Evolutionary conservation across 2,797 vertebrate species (phyloP).

Genomic region (Florisuga fusca): DNA sequence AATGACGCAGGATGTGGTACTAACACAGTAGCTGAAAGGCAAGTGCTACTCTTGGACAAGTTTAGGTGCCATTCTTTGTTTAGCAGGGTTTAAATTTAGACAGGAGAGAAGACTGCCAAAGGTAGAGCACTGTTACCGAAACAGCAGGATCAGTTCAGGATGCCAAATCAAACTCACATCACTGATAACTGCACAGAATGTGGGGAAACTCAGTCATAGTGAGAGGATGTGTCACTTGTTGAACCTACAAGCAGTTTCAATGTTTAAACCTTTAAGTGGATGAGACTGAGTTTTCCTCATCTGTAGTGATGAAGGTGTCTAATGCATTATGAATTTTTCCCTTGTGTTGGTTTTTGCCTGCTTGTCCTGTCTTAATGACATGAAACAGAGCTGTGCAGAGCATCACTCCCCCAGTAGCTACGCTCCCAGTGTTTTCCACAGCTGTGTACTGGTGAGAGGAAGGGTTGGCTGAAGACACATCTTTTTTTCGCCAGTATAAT

Average conservation of each 20-base stretch:
- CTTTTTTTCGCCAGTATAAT: background rate
- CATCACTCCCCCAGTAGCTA: background rate
- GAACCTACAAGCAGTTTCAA: background rate
- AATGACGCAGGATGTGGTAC: background rate
- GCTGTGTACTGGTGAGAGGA: background rate
- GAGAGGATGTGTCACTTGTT: fast-evolving
- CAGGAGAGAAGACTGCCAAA: background rate
- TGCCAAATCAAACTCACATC: fast-evolving
- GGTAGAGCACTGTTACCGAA: background rate
- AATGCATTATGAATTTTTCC: background rate
- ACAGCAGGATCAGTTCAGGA: background rate
- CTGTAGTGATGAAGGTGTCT: background rate
- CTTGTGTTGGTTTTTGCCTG: background rate
- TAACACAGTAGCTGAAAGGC: background rate
- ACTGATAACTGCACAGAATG: background rate
- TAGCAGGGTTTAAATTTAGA: background rate
- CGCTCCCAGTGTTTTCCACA: background rate
- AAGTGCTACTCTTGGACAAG: background rate
- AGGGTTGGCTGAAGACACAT: background rate
- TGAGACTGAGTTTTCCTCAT: background rate
- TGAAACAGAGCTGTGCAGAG: background rate
- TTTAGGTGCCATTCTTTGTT: background rate
- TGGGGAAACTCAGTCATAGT: background rate
- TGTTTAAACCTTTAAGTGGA: background rate
- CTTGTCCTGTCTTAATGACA: background rate